Evolutionary conservation across 2,113 vertebrate species (phyloP), one percentile per base, ranked within the genome.

Genomic region (Cranoglanis bouderius): DNA sequence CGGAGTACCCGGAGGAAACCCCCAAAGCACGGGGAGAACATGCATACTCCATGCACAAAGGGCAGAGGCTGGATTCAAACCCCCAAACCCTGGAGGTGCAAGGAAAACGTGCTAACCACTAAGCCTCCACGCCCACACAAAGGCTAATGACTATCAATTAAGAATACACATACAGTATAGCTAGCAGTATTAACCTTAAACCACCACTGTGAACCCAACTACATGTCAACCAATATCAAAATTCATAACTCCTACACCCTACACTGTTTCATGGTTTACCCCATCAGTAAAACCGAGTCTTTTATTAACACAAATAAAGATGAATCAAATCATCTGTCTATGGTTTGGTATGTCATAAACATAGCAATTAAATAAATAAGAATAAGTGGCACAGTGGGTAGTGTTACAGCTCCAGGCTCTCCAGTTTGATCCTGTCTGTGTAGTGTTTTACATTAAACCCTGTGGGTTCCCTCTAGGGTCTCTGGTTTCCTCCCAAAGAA

Each of bases 231-330:
- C 78, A 49, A 81, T 61, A 55, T 86, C 49, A 67, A 40, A 91
- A 89, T 59, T 78, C 83, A 86, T 88, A 84, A 88, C 87, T 46
- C 67, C 38, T 14, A 14, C 32, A 32, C 72, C 21, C 83, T 77
- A 55, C 51, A 67, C 74, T 86, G 87, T 90, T 87, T 91, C 87
- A 81, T 87, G 87, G 21, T 26, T 75, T 77, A 77, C 35, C 38
- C 32, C 67, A 72, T 19, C 67, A 72, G 19, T 72, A 67, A 32
- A 67, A 32, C 1, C 1, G 14, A 63, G 61, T 29, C 61, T 63
- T 26, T 63, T 32, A 72, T 38, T 8, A 40, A 72, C 18, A 40
- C 38, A 74, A 38, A 74, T 21, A 72, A 38, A 24, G 2, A 21
- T 24, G 24, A 43, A 43, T 75, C 38, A 43, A 24, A 75, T 75